Conservation (phyloP, 2,797 vertebrate genomes). For the Phalanger gymnotis region DNA sequence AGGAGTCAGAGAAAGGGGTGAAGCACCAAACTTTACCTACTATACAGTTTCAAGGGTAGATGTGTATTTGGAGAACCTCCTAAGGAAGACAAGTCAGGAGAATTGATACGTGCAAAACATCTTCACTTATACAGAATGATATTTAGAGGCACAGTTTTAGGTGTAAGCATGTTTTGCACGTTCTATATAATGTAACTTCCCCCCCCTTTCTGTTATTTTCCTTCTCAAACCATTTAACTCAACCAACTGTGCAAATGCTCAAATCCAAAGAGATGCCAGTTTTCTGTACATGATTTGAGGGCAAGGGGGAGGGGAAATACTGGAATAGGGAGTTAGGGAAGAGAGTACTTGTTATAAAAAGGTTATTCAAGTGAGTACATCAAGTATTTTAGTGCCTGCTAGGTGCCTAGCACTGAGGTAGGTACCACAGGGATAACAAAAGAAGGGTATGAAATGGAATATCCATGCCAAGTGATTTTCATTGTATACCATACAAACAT, state of each 20-base stretch:
- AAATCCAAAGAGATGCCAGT: background rate
- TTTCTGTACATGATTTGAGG: background rate
- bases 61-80: background rate
- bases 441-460: conserved; percentile 43
- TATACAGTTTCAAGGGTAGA: background rate
- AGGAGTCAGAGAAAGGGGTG: background rate
- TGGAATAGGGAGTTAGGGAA: conserved; percentile 8
- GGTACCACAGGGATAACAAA: conserved; percentile 42
- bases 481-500: conserved; percentile 15
- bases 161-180: background rate
- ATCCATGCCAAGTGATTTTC: background rate
- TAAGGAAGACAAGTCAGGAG: background rate
- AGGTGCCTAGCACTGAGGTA: background rate
- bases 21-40: conserved; percentile 2
- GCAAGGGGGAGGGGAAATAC: background rate
- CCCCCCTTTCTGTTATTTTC: background rate
- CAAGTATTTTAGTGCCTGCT: conserved; percentile 8
- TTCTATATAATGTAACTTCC: background rate
- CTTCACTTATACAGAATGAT: background rate
- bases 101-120: background rate
- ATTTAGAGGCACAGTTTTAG: background rate
- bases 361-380: conserved; percentile 34
- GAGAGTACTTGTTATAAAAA: conserved; percentile 52
- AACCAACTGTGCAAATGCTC: background rate
- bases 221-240: background rate